These are phyloP conservation scores for Lepidothrix coronata DNA, from an alignment of 2,113 vertebrate genomes.

Conservation along the genomic window DNA sequence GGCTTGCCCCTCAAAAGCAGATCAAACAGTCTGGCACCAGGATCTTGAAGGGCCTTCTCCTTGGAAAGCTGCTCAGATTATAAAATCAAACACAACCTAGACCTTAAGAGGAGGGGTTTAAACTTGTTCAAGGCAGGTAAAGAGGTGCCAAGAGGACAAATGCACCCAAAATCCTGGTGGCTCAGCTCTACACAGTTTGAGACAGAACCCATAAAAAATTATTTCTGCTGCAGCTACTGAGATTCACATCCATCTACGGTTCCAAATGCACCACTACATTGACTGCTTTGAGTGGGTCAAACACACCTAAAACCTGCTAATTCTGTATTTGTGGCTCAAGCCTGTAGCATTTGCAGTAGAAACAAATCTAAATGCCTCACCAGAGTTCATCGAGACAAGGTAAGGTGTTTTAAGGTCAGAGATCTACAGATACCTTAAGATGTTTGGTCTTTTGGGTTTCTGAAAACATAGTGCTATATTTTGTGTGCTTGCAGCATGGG, in stretches of 20 bases:
- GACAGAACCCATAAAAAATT: background rate
- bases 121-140: background rate
- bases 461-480: background rate
- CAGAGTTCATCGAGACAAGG: background rate
- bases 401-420: background rate
- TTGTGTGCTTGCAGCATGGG: background rate
- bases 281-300: background rate
- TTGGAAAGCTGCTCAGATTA: background rate
- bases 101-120: background rate
- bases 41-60: background rate
- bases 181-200: background rate
- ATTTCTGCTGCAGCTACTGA: background rate
- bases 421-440: background rate
- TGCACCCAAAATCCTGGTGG: background rate
- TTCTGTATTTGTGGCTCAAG: background rate
- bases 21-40: background rate
- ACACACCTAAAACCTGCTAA: background rate
- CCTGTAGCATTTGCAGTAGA: background rate
- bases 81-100: background rate
- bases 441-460: background rate
- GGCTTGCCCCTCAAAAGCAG: background rate
- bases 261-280: background rate
- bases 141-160: background rate
- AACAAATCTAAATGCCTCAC: background rate
- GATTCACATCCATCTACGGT: background rate